Base-by-base conservation (phyloP, 2,888 invertebrate species). In the Drosophila cyrtoloma region DNA sequence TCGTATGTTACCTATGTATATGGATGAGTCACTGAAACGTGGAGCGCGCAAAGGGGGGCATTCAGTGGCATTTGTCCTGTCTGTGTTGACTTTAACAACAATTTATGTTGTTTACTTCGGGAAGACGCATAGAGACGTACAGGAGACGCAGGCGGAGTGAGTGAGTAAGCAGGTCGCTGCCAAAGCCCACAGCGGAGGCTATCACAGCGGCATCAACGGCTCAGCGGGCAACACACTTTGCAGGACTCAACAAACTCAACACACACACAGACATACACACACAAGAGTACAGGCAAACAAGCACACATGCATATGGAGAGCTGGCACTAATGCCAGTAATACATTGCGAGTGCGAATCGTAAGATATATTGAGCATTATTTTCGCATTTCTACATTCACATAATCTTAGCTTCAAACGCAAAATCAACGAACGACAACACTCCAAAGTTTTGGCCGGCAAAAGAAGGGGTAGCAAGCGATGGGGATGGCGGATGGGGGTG, bases 21-120 rank as follows among this genome's bases (percentile, higher is more conserved):
- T 47, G 22, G 47, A 9, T 47, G 47, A 26, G 28, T 16, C 19
- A 19, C 3, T 10, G 64, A 10, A 22, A 12, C 47, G 56, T 33
- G 59, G 22, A 52, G 44, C n/a, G 5, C 7, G 30, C 69, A 68
- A 60, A 61, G 72, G 82, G 75, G 82, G 79, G 77, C 67, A 66
- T 56, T 44, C 51, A 59, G 56, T 51, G 60, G 71, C 71, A 58
- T 72, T 74, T 35, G 75, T 81, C 72, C 79, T 83, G 84, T 86
- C 79, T 83, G 84, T 86, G 81, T 80, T 83, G 86, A 88, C 84
- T 81, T 85, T 86, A 88, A 88, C 86, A 86, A 77, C 83, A 79
- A 88, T 86, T 88, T 86, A 86, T 86, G 84, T 86, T 88, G 86
- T 86, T 88, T 88, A 83, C 88, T 81, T 64, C 26, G 59, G 75